Conservation (phyloP, 2,113 vertebrate species). For the Mionectes macconnelli region DNA sequence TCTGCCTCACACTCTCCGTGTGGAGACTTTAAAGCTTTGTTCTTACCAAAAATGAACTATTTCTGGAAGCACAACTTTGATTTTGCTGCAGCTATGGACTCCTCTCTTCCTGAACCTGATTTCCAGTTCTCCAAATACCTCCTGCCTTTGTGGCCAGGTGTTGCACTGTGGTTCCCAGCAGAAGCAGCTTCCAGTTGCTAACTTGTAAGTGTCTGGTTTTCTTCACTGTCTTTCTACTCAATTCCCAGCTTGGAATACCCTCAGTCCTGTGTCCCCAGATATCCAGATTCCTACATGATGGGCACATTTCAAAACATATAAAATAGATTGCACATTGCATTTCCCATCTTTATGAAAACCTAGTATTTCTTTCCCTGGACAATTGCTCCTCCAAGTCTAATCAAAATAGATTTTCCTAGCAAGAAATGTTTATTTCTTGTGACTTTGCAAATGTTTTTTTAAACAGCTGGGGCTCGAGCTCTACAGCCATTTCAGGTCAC, state of each 20-base stretch:
- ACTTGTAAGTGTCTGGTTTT: slow-evolving; percentile 9
- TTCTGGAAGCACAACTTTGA: neutral
- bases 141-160: neutral
- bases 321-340: neutral
- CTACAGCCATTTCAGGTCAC: neutral
- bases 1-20: neutral
- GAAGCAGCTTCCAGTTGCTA: slow-evolving; percentile 2
- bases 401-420: neutral
- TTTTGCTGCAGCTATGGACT: neutral
- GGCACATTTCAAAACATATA: neutral
- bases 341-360: neutral
- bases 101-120: neutral
- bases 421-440: neutral
- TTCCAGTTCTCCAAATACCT: neutral
- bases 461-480: neutral
- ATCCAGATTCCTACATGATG: neutral
- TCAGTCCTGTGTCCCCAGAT: neutral
- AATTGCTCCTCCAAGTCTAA: neutral
- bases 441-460: neutral
- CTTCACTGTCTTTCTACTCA: neutral
- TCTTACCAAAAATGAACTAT: neutral
- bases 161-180: neutral
- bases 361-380: neutral
- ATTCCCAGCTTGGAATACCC: neutral
- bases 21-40: neutral